Base-by-base conservation (phyloP, 92 coral and sea anemone species). In the Phenganax marumi region DNA sequence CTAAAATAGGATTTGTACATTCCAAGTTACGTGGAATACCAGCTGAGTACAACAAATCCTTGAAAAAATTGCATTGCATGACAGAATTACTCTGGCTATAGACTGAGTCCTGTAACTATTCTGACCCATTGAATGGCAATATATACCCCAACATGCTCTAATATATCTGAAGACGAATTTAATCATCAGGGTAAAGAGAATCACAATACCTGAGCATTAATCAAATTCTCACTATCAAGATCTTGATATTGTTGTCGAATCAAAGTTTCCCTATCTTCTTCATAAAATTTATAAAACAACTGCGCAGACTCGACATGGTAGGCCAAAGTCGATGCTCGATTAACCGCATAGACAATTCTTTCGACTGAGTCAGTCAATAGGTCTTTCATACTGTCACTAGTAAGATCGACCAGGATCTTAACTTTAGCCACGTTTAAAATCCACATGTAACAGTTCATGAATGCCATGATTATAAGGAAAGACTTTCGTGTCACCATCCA, bases 371-470 rank as follows among this genome's bases (percentile, higher is more conserved):
- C 78, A 13, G 88, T 81, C 10, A 87, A 47, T n/a, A 90, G 57
- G 0, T 21, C 13, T 43, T 87, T 84, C 92, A 90, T 90, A 23
- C 87, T 80, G 17, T 56, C 7, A 9, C 86, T 85, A 1, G 84
- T 71, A 14, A 90, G 60, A 33, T 87, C 89, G 16, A 87, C 79
- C 18, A 90, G 68, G 13, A 87, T 80, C 18, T 69, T 80, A 9
- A 90, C 51, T 16, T 82, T 76, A 0, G 88, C 83, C 10, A 90
- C 88, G 63, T 81, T 80, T 8, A 87, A 50, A 22, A 90, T 39
- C 92, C 92, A 90, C 50, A 71, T 10, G 21, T 84, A 87, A 52
- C 83, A 86, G 87, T 90, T 90, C 82, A 87, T 80, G 80, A 90
- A 87, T 8, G 81, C 86, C 84, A 90, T 51, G 1, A 90, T 80